Percentiles rank a stretch among this genome's conserved stretches.
Evolutionary conservation across 2,888 invertebrate genomes (phyloP).

Genomic region (Beris morrisii): DNA sequence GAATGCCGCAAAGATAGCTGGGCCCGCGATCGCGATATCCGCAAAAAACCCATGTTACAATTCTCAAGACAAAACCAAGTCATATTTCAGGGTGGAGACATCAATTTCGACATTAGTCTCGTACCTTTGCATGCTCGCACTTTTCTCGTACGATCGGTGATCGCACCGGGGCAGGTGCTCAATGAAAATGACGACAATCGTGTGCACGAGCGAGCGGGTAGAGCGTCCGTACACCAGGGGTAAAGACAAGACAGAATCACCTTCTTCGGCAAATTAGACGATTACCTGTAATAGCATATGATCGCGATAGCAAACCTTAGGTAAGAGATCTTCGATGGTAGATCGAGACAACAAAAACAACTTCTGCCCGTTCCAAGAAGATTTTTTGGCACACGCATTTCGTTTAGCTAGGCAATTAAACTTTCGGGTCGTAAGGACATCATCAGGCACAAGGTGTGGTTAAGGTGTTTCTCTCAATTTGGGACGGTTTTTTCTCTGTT

Average conservation of each 20-base stretch:
- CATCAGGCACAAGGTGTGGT: too few species aligned
- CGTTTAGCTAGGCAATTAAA: too few species aligned
- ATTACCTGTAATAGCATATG: not conserved
- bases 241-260: slow-evolving; percentile 1
- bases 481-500: too few species aligned
- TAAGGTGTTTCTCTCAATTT: too few species aligned
- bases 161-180: slow-evolving; percentile 18
- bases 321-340: too few species aligned
- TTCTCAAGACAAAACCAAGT: slow-evolving; percentile 24
- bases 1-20: slow-evolving; percentile 13
- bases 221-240: not conserved
- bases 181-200: slow-evolving; percentile 15
- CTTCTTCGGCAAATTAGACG: slow-evolving; percentile 14
- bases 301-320: too few species aligned
- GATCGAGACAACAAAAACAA: too few species aligned
- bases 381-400: too few species aligned
- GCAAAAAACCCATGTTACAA: slow-evolving; percentile 7
- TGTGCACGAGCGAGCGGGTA: not conserved
- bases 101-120: slow-evolving; percentile 33
- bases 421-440: too few species aligned
- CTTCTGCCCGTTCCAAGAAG: too few species aligned
- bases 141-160: slow-evolving; percentile 2
- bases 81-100: slow-evolving; percentile 38
- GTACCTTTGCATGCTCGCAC: slow-evolving; percentile 8
- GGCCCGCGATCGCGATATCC: not conserved